Percentiles rank a stretch among this genome's conserved stretches.
phyloP scores from a whole-genome alignment of 92 coral and sea anemone genomes.

The Paragorgia papillata region DNA sequence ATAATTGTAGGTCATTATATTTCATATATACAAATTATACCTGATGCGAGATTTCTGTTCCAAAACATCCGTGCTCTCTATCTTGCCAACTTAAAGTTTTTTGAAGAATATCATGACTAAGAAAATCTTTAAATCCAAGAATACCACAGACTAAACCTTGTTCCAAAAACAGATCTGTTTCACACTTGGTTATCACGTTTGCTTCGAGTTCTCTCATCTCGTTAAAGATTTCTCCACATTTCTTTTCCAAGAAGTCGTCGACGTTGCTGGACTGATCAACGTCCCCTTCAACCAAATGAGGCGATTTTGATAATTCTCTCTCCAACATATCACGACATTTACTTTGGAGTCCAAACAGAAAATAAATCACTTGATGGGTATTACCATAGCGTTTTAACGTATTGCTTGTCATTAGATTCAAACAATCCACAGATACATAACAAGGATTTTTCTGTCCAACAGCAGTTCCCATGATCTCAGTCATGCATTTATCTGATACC shows the following conservation, averaged over 20 bases:
- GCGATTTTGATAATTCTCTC: slow-evolving; percentile 19
- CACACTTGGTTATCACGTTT: background rate
- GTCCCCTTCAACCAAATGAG: background rate
- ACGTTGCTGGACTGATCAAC: background rate
- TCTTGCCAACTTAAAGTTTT: slow-evolving; percentile 29
- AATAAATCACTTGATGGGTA: slow-evolving; percentile 39
- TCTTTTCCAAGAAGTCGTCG: slow-evolving; percentile 25
- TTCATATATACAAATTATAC: too few relatives aligned
- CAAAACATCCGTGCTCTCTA: slow-evolving; percentile 28
- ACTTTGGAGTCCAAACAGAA: slow-evolving; percentile 34
- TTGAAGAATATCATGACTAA: background rate
- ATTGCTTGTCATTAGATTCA: slow-evolving; percentile 29
- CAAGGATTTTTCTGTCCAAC: slow-evolving; percentile 24
- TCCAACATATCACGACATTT: slow-evolving; percentile 30
- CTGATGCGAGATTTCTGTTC: background rate
- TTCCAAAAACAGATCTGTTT: slow-evolving; percentile 31
- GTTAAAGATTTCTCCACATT: slow-evolving; percentile 23
- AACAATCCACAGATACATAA: slow-evolving; percentile 17
- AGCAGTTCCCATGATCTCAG: slow-evolving; percentile 29
- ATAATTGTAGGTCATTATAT: too few relatives aligned
- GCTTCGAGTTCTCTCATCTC: slow-evolving; percentile 9
- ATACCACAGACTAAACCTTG: slow-evolving; percentile 41
- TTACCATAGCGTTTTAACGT: slow-evolving; percentile 25
- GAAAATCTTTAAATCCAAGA: slow-evolving; percentile 36
- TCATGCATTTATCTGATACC: slow-evolving; percentile 40